phyloP scores from a whole-genome alignment of 2,113 vertebrate species.

The Mastomys coucha region DNA sequence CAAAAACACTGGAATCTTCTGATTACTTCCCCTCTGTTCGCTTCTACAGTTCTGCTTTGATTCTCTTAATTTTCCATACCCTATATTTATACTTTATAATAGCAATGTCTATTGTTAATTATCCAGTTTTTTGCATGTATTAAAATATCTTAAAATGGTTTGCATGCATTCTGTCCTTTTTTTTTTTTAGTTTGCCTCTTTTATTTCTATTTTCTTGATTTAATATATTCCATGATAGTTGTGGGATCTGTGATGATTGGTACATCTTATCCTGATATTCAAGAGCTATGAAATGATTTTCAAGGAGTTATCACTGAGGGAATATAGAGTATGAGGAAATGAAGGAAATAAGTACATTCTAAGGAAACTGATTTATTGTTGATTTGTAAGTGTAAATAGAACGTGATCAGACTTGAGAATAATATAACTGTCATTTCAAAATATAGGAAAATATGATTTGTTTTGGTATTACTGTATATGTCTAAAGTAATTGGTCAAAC shows the following conservation, averaged over 20 bases:
- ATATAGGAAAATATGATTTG: constrained; percentile 55
- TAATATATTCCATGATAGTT: constrained; percentile 6
- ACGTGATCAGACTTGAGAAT: constrained; percentile 67
- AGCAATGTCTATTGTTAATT: not conserved
- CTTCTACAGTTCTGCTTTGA: not conserved
- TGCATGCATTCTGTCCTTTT: not conserved
- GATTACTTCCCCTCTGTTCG: not conserved
- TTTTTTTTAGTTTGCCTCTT: not conserved
- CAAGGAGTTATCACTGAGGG: constrained; percentile 36
- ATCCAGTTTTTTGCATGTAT: not conserved
- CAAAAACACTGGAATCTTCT: not conserved
- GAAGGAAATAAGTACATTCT: constrained; percentile 62
- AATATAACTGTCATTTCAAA: constrained; percentile 44
- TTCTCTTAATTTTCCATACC: not conserved
- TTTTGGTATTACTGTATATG: constrained; percentile 26
- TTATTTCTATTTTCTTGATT: not conserved
- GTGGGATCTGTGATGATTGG: constrained; percentile 57
- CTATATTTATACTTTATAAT: not conserved
- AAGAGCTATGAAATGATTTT: constrained; percentile 72
- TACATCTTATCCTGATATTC: constrained; percentile 69
- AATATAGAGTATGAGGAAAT: constrained; percentile 64
- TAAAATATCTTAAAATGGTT: not conserved
- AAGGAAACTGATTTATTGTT: constrained; percentile 70
- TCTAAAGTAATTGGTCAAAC: constrained; percentile 42
- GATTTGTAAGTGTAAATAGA: constrained; percentile 61